Conservation (phyloP, 1,140 invertebrate genomes). For the Monochamus saltuarius region DNA sequence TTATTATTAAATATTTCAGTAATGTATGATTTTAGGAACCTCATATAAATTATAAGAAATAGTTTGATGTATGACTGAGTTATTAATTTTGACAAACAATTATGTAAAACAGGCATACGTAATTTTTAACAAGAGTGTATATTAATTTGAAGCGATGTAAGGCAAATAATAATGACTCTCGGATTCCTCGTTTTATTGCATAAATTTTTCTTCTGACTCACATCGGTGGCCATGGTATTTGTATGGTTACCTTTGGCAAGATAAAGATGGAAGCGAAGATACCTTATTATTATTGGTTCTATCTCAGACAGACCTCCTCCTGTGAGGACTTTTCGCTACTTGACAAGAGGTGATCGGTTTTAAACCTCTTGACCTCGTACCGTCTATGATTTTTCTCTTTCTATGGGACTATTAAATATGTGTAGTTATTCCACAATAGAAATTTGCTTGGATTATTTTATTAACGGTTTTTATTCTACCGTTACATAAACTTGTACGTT, state of each 20-base stretch:
- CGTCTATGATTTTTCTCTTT: conserved; percentile 7
- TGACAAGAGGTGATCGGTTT: conserved; percentile 27
- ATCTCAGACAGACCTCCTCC: conserved; percentile 12
- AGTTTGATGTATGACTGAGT: conserved; percentile 12
- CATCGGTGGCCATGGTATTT: conserved; percentile 9
- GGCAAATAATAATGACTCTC: conserved; percentile 18
- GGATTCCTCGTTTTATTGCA: conserved; percentile 22
- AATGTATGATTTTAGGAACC: too few relatives aligned
- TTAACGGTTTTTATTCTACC: too few relatives aligned
- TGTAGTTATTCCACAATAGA: too few relatives aligned
- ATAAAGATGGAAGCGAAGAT: neutral
- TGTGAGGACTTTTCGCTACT: conserved; percentile 25
- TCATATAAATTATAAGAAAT: too few relatives aligned
- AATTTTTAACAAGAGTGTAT: conserved; percentile 6
- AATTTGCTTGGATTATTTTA: too few relatives aligned
- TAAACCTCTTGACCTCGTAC: conserved; percentile 18
- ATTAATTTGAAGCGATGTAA: conserved; percentile 19
- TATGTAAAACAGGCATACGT: conserved; percentile 5
- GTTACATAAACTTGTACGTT: too few relatives aligned
- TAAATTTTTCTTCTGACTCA: conserved; percentile 11
- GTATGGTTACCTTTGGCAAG: conserved; percentile 2
- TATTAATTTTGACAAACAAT: conserved; percentile 27
- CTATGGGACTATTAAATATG: conserved; percentile 10
- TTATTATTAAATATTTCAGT: too few relatives aligned
- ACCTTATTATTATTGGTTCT: conserved; percentile 4